Evolutionary conservation across 2,888 invertebrate genomes (phyloP).

Genomic region (Rhingia rostrata): DNA sequence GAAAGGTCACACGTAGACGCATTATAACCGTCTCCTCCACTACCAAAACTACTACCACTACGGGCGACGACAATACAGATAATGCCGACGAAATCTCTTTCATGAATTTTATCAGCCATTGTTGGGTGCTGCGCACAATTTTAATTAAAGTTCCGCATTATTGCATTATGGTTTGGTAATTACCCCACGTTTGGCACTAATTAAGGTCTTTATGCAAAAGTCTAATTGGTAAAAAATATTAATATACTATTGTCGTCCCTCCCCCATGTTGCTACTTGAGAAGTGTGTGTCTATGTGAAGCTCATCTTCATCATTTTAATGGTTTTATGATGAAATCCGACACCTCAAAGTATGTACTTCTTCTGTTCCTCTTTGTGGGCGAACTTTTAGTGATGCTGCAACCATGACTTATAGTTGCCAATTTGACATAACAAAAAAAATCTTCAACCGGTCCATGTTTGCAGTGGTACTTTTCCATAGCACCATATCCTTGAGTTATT

Average conservation of each 20-base stretch:
- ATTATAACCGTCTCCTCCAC: slow-evolving; percentile 21
- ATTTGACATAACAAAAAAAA: not conserved
- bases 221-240: slow-evolving; percentile 30
- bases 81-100: slow-evolving; percentile 55
- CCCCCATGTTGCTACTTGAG: slow-evolving; percentile 1
- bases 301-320: slow-evolving; percentile 25
- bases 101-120: slow-evolving; percentile 57
- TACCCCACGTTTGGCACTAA: slow-evolving; percentile 66
- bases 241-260: slow-evolving; percentile 2
- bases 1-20: slow-evolving; percentile 68
- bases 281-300: not conserved
- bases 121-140: slow-evolving; percentile 60
- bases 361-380: not conserved
- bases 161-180: slow-evolving; percentile 57
- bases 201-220: slow-evolving; percentile 45
- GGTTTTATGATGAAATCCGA: slow-evolving; percentile 17
- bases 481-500: slow-evolving; percentile 17
- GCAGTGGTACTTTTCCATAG: not conserved
- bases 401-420: slow-evolving; percentile 19
- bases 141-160: slow-evolving; percentile 73
- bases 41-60: not conserved
- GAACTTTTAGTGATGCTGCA: slow-evolving; percentile 25
- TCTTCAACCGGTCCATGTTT: not conserved
- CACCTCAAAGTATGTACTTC: not conserved
- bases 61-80: slow-evolving; percentile 42